Evolutionary conservation across 92 coral and sea anemone genomes (phyloP).

Genomic region (Zoanthus gigantus): DNA sequence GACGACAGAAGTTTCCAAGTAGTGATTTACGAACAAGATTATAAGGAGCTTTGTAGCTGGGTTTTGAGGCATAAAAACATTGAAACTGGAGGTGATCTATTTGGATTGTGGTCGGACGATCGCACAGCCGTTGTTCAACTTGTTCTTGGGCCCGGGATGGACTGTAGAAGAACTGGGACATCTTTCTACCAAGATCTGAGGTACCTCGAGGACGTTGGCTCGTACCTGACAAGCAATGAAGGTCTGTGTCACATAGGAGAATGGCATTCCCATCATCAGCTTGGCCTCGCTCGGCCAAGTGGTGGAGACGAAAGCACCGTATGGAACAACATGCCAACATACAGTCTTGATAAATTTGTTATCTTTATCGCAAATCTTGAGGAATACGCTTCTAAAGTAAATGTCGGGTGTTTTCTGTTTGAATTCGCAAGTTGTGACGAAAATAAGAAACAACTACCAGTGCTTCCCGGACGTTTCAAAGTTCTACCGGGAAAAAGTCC

Average conservation of each 20-base stretch:
- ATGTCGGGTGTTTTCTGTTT: constrained; percentile 73
- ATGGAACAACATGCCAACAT: constrained; percentile 84
- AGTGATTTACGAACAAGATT: constrained; percentile 64
- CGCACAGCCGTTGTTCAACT: constrained; percentile 79
- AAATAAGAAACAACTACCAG: constrained; percentile 41
- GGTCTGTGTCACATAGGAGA: constrained; percentile 93
- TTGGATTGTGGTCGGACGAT: constrained; percentile 87
- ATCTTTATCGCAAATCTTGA: constrained; percentile 83
- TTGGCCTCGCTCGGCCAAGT: constrained; percentile 80
- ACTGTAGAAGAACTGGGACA: constrained; percentile 56
- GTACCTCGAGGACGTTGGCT: constrained; percentile 77
- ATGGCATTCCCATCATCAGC: constrained; percentile 95
- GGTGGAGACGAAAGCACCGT: constrained; percentile 91
- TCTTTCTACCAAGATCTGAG: constrained; percentile 87
- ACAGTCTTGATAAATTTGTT: constrained; percentile 67
- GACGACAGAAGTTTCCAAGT: constrained; percentile 53
- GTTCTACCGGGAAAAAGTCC: constrained; percentile 46
- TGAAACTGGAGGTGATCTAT: constrained; percentile 93
- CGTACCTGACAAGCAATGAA: constrained; percentile 63
- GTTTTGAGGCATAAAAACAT: constrained; percentile 61
- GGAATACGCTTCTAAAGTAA: neutral
- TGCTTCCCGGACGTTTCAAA: constrained; percentile 48
- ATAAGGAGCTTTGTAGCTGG: constrained; percentile 66
- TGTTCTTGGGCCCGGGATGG: constrained; percentile 85
- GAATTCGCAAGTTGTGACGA: constrained; percentile 49